These are phyloP conservation scores for Epinephelus awoara DNA, from an alignment of 2,797 vertebrate species.

Conservation along the genomic window DNA sequence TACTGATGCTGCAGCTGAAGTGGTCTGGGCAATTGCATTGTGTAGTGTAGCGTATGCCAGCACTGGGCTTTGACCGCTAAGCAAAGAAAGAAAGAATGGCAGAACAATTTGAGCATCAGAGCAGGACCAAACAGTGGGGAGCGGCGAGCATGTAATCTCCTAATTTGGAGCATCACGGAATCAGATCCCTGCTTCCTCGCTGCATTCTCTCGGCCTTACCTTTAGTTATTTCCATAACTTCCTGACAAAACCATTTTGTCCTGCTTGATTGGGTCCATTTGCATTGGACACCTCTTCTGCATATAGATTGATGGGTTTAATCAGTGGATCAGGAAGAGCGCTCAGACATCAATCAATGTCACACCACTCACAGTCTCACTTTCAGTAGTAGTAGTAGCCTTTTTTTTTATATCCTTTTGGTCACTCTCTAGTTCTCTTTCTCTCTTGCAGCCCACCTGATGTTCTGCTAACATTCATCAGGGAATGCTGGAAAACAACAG, in stretches of 20 bases:
- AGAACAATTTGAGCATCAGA: constrained; percentile 76
- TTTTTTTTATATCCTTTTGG: constrained; percentile 39
- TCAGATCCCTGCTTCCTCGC: constrained; percentile 55
- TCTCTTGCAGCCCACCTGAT: constrained; percentile 43
- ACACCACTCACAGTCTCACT: constrained; percentile 80
- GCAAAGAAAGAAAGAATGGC: constrained; percentile 73
- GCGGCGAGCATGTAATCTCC: constrained; percentile 83
- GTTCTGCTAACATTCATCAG: constrained; percentile 54
- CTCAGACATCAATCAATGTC: constrained; percentile 97
- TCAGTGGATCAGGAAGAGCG: constrained; percentile 96
- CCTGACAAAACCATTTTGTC: constrained; percentile 93
- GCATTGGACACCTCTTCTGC: constrained; percentile 96
- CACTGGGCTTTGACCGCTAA: constrained; percentile 64
- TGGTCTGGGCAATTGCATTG: constrained; percentile 46
- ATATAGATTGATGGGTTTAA: constrained; percentile 99
- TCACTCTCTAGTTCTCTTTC: constrained; percentile 53
- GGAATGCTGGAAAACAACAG: constrained; percentile 21
- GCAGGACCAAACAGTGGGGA: constrained; percentile 70
- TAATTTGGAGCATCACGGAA: constrained; percentile 85
- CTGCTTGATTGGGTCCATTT: constrained; percentile 97
- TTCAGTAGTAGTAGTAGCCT: constrained; percentile 52
- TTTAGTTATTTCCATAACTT: constrained; percentile 88
- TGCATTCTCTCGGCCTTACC: constrained; percentile 60
- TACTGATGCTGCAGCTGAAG: constrained; percentile 15
- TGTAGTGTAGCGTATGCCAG: constrained; percentile 40